A percentile compares a stretch with the other conserved stretches of the same genome.
Conservation (phyloP, 2,113 vertebrate genomes). For the Nycticorax nycticorax region DNA sequence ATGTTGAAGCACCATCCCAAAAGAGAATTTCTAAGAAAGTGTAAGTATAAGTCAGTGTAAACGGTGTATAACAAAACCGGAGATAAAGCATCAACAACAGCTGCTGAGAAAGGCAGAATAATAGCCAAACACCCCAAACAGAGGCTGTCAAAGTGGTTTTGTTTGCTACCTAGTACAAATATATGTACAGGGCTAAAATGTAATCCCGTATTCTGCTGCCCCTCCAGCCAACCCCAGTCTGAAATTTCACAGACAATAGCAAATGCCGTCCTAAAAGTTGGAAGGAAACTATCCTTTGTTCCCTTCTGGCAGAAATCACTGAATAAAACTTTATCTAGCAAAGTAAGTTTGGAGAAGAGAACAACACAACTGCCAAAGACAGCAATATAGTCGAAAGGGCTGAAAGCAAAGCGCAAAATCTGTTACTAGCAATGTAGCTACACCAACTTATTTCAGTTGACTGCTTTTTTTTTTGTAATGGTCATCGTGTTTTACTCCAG, state of each 20-base stretch:
- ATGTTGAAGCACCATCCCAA: not conserved
- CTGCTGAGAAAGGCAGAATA: not conserved
- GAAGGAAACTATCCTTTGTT: not conserved
- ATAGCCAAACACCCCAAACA: not conserved
- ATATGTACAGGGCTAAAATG: not conserved
- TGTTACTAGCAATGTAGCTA: not conserved
- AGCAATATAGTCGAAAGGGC: not conserved
- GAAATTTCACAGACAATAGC: not conserved
- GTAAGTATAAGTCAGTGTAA: not conserved
- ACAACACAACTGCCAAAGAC: not conserved
- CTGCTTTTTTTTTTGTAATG: not conserved
- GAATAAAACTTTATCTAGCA: not conserved
- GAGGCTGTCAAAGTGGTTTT: not conserved
- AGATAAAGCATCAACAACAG: not conserved
- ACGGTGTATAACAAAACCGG: not conserved
- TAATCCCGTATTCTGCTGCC: not conserved
- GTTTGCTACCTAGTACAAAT: not conserved
- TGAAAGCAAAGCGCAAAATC: not conserved
- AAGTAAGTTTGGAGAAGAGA: not conserved
- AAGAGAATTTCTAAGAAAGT: not conserved
- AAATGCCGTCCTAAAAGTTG: not conserved
- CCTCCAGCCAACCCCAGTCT: not conserved
- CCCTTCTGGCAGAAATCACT: not conserved
- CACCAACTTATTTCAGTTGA: not conserved
- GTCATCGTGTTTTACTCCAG: not conserved